Evolutionary conservation across 2,888 invertebrate genomes (phyloP).

Genomic region (Buathra laborator): DNA sequence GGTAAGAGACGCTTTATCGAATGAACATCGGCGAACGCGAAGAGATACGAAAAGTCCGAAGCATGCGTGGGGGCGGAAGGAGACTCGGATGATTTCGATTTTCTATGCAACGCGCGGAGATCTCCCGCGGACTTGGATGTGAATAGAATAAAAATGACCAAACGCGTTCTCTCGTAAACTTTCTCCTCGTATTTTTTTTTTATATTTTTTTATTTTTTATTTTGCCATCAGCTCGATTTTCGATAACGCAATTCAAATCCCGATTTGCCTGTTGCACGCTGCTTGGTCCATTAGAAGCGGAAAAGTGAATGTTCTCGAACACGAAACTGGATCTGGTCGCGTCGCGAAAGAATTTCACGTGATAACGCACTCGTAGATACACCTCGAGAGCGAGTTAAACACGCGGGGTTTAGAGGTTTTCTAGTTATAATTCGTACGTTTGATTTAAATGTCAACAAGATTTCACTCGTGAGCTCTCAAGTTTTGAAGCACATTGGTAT

Average conservation of each 20-base stretch:
- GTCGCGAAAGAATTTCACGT: conserved; percentile 65
- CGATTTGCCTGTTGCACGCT: background rate
- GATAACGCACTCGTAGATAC: conserved; percentile 59
- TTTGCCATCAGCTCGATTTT: conserved; percentile 44
- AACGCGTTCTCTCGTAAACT: conserved; percentile 59
- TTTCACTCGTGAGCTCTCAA: conserved; percentile 57
- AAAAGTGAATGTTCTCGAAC: conserved; percentile 66
- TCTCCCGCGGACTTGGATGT: background rate
- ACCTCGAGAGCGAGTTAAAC: background rate
- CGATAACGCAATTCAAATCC: conserved; percentile 59
- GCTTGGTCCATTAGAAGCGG: conserved; percentile 27
- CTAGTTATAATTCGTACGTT: conserved; percentile 65
- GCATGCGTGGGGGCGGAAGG: background rate
- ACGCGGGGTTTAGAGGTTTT: conserved; percentile 45
- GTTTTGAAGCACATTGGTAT: conserved; percentile 56
- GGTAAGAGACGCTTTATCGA: conserved; percentile 64
- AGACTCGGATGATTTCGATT: conserved; percentile 30
- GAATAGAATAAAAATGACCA: conserved; percentile 16
- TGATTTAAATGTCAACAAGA: conserved; percentile 70
- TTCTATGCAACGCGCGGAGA: conserved; percentile 5
- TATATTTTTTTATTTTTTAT: conserved; percentile 10
- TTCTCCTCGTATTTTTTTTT: conserved; percentile 50
- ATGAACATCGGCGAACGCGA: conserved; percentile 52
- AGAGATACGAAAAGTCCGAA: conserved; percentile 18
- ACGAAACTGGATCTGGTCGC: conserved; percentile 66